phyloP scores from a whole-genome alignment of 2,113 vertebrate species.

The Nicator chloris region DNA sequence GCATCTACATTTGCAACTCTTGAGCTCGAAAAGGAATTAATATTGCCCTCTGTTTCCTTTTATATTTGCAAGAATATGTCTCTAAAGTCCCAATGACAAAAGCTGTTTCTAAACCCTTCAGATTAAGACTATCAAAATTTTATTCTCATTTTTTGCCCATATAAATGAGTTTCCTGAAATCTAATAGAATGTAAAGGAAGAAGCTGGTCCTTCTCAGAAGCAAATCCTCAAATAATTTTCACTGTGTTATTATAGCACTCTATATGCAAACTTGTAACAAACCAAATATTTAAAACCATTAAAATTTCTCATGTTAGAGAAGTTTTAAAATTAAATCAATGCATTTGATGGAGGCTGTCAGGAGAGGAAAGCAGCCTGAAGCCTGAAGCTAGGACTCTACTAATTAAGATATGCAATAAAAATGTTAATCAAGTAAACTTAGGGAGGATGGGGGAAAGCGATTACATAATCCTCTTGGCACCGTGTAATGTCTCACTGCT shows the following conservation, averaged over 20 bases:
- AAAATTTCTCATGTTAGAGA: neutral
- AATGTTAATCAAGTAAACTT: constrained; percentile 53
- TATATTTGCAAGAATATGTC: neutral
- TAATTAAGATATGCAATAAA: constrained; percentile 57
- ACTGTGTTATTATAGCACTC: neutral
- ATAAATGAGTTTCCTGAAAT: neutral
- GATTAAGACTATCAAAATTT: neutral
- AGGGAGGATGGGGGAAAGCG: neutral
- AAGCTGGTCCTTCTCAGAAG: neutral
- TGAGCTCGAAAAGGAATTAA: neutral
- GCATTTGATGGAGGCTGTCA: neutral
- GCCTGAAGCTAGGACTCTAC: constrained; percentile 8
- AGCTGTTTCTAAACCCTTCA: neutral
- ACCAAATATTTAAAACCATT: neutral
- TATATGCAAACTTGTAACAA: neutral
- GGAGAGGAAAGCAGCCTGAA: neutral
- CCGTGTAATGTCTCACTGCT: neutral
- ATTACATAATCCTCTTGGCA: constrained; percentile 45
- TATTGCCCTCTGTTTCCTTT: neutral
- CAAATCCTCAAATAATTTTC: neutral
- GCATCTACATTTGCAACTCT: neutral
- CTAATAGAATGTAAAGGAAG: neutral
- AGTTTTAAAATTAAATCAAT: neutral
- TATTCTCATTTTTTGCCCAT: neutral
- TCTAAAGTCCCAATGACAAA: neutral